Base-by-base conservation (phyloP, 2,113 vertebrate species). In the Beaufortia kweichowensis region DNA sequence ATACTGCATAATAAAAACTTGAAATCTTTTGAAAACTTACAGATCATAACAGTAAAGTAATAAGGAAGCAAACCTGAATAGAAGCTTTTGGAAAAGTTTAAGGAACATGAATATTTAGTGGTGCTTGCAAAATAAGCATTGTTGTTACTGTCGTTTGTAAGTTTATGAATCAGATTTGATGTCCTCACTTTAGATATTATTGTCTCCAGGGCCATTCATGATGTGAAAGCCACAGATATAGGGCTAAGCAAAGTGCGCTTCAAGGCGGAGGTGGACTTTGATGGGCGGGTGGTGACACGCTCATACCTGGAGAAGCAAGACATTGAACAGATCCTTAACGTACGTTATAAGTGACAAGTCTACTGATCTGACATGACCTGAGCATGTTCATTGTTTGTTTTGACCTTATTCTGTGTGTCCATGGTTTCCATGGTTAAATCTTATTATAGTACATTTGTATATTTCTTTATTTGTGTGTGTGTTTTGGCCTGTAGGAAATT, bases 271-370 rank as follows among this genome's bases (percentile, higher is more conserved):
- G 96, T 99, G 55, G 97, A 99, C 92, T 99, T 99, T 66, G 97
- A 99, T 84, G 97, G 96, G 59, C 91, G 96, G 35, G 95, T 99
- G 86, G 96, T 99, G 86, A 99, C 97, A 15, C 92, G 97, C 63
- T 97, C 94, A 24, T 99, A 99, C 90, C 91, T 99, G 91, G 97
- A 99, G 86, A 98, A 97, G 89, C 97, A 97, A 90, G 97, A 99
- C 89, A 96, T 99, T 80, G 97, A 99, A 78, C 94, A 96, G 88
- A 91, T 99, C 81, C 90, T 99, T 56, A 93, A 90, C 67, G 97
- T 96, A 91, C 74, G 96, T 91, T 57, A 35, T 60, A 9, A 68
- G 39, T 10, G 4, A 33, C 11, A 50, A 23, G 28, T 24, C 55
- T 19, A 39, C 12, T 57, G 24, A 55, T 69, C 67, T 55, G 11